These are phyloP conservation scores for Hippoglossus hippoglossus DNA, from an alignment of 2,797 vertebrate genomes.

Conservation along the genomic window DNA sequence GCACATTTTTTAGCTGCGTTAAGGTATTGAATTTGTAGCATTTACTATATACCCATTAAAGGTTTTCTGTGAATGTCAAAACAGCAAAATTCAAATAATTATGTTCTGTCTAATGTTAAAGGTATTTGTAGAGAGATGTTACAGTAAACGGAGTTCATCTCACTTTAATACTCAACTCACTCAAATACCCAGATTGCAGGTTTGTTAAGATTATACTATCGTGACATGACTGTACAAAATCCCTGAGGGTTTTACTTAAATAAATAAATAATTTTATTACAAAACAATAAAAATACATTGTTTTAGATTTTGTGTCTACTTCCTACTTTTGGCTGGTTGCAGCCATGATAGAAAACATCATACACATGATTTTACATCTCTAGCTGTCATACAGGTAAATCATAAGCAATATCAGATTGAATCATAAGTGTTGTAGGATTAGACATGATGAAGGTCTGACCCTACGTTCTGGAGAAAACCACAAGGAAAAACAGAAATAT, in stretches of 20 bases:
- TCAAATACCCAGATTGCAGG: not conserved
- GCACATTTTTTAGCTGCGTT: not conserved
- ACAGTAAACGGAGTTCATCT: not conserved
- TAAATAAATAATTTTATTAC: constrained; percentile 76
- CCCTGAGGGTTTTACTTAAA: constrained; percentile 62
- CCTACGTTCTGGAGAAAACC: constrained; percentile 9
- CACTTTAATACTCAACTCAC: not conserved
- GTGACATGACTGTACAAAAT: constrained; percentile 41
- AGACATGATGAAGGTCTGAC: constrained; percentile 4
- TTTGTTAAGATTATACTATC: not conserved
- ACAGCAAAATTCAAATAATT: no score
- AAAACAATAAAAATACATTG: constrained; percentile 61
- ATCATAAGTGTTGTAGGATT: constrained; percentile 13
- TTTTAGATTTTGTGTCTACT: constrained; percentile 34
- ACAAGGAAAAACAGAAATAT: no score
- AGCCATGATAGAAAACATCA: constrained; percentile 39
- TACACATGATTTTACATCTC: constrained; percentile 26
- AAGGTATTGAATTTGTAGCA: not conserved
- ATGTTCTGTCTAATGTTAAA: no score
- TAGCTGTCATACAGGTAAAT: constrained; percentile 28
- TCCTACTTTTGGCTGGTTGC: constrained; percentile 25
- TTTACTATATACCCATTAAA: not conserved
- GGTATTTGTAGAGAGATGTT: no score
- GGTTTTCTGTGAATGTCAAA: no score
- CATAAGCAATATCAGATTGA: constrained; percentile 14